phyloP scores from a whole-genome alignment of 2,888 invertebrate genomes.

The Drosophila fungiperda region DNA sequence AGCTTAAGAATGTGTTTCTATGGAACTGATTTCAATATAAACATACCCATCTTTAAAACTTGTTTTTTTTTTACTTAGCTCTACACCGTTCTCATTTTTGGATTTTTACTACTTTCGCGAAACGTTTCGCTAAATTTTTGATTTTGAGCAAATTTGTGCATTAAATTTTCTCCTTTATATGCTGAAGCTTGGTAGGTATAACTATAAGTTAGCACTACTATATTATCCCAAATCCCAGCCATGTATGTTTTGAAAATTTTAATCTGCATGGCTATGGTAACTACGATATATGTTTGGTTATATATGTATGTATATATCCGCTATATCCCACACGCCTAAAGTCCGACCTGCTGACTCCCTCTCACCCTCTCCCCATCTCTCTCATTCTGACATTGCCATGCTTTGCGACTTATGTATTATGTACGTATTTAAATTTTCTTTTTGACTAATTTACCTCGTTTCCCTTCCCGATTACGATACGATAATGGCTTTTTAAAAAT shows the following conservation, averaged over 20 bases:
- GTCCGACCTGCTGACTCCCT: background rate
- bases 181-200: constrained; percentile 54
- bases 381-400: constrained; percentile 8
- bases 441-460: constrained; percentile 48
- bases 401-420: constrained; percentile 72
- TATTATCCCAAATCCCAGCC: constrained; percentile 51
- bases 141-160: constrained; percentile 74
- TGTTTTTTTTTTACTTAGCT: constrained; percentile 21
- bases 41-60: constrained; percentile 12
- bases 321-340: constrained; percentile 17
- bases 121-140: constrained; percentile 39
- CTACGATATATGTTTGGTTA: constrained; percentile 64
- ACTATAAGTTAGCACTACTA: constrained; percentile 54
- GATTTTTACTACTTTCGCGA: constrained; percentile 49
- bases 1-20: constrained; percentile 25
- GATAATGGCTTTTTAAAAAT: constrained; percentile 64
- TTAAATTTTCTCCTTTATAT: constrained; percentile 53
- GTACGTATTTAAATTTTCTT: constrained; percentile 75
- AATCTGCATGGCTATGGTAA: constrained; percentile 49
- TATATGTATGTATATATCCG: constrained; percentile 47
- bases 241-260: constrained; percentile 40
- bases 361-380: background rate
- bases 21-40: constrained; percentile 32
- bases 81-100: constrained; percentile 17
- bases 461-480: constrained; percentile 56